A percentile compares a stretch with the other conserved stretches of the same genome.
Conservation (phyloP, 1,140 invertebrate genomes). For the Zophobas morio region DNA sequence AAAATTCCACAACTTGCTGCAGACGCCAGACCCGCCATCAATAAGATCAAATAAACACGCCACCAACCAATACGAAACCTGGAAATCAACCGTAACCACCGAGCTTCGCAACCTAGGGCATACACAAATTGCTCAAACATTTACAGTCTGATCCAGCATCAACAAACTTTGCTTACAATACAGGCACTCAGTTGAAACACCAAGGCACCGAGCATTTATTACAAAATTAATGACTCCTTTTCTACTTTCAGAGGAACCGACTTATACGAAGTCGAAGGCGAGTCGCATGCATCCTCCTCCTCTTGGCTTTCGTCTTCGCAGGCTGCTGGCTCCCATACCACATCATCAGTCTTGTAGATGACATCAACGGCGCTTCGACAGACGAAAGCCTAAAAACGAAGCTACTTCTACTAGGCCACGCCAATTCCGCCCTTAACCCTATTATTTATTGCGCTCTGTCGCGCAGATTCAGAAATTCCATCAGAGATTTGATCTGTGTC, state of each 20-base stretch:
- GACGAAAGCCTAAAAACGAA: conserved; percentile 68
- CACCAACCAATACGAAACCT: too few species aligned
- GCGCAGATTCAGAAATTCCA: conserved; percentile 84
- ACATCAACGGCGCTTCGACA: conserved; percentile 69
- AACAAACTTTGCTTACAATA: too few species aligned
- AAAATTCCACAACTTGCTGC: too few species aligned
- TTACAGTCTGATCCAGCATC: too few species aligned
- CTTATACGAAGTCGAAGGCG: conserved; percentile 79
- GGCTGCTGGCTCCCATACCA: conserved; percentile 87
- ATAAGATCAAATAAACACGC: too few species aligned
- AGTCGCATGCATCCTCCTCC: conserved; percentile 81
- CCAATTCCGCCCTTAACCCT: conserved; percentile 90
- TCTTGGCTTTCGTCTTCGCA: conserved; percentile 82
- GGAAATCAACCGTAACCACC: too few species aligned
- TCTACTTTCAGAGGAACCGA: conserved; percentile 70
- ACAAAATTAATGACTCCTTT: conserved; percentile 45
- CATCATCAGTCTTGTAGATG: conserved; percentile 76
- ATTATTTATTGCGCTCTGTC: conserved; percentile 92
- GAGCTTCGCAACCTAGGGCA: too few species aligned
- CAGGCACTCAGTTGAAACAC: too few species aligned
- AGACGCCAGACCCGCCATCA: too few species aligned
- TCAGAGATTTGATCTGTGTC: conserved; percentile 72
- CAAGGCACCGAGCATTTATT: background rate
- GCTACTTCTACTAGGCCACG: conserved; percentile 76
- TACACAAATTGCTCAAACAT: too few species aligned